Base-by-base conservation (phyloP, 1,140 invertebrate species). In the Trissolcus basalis region DNA sequence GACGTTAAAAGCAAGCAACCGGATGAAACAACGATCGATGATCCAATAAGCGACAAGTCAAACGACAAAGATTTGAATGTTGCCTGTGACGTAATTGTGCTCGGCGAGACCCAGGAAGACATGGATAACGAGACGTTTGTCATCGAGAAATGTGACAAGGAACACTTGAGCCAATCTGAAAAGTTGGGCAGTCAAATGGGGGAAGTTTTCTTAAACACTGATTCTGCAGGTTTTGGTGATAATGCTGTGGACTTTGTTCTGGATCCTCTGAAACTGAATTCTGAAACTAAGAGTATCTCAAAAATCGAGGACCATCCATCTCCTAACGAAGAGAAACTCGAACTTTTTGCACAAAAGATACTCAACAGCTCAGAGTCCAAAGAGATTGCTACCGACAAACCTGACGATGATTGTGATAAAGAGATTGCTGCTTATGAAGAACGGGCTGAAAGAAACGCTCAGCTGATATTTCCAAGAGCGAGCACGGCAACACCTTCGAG, bases 191-290 rank as follows among this genome's bases (percentile, higher is more conserved):
- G 0, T 5, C 14, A 67, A 4, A 15, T 63, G 0, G 0, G 44
- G 0, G 74, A 77, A 6, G 56, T 39, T 32, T 74, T 78, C 15
- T 8, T 78, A 6, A 68, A 35, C 8, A 16, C 70, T 3, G 77
- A 78, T 39, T 78, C 77, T 0, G 15, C 61, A 35, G 65, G 77
- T 13, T 78, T 51, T 9, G 77, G 77, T 0, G 77, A 78, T 43
- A 78, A 78, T 43, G 77, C 77, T 0, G 77, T 78, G 1, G 77
- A 78, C 32, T 78, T 78, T 10, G 45, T 74, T 41, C 14, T 78
- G 7, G 75, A 78, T 33, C 61, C 61, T 8, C 43, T 69, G 9
- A 58, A 69, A 58, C 12, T 63, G 3, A 65, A 33, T 61, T 32
- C 59, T 0, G 35, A 53, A 7, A 50, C 63, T 33, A 0, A 19